These are phyloP conservation scores for Pyrocoelia pectoralis DNA, from an alignment of 2,888 invertebrate genomes.

Conservation along the genomic window DNA sequence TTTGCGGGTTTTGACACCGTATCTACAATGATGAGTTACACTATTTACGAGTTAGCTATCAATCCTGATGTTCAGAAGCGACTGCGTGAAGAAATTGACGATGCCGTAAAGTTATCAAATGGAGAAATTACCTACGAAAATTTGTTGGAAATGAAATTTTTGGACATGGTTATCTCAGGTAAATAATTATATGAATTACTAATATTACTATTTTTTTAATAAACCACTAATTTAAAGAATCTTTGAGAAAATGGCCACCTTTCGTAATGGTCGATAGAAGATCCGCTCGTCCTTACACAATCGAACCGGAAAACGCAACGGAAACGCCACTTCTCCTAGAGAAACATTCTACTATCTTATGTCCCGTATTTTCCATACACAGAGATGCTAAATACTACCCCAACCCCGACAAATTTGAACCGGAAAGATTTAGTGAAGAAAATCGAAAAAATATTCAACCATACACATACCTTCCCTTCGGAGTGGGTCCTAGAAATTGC, in stretches of 20 bases:
- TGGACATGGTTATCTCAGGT: constrained; percentile 14
- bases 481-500: not conserved
- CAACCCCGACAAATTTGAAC: constrained; percentile 5
- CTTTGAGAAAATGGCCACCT: constrained; percentile 27
- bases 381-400: not conserved
- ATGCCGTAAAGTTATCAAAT: not conserved
- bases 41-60: constrained; percentile 5
- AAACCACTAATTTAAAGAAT: constrained; percentile 38
- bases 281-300: not conserved
- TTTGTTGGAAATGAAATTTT: not conserved
- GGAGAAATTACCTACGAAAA: not conserved
- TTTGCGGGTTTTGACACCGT: constrained; percentile 11
- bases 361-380: not conserved
- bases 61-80: constrained; percentile 6
- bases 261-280: not conserved
- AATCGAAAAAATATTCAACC: not conserved
- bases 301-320: not conserved
- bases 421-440: not conserved
- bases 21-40: not conserved
- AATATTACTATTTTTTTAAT: not conserved
- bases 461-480: constrained; percentile 2
- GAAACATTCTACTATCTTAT: not conserved
- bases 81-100: not conserved
- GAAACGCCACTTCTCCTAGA: not conserved
- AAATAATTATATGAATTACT: not conserved